Evolutionary conservation across 2,113 vertebrate genomes (phyloP).

Genomic region (Gambusia holbrooki): DNA sequence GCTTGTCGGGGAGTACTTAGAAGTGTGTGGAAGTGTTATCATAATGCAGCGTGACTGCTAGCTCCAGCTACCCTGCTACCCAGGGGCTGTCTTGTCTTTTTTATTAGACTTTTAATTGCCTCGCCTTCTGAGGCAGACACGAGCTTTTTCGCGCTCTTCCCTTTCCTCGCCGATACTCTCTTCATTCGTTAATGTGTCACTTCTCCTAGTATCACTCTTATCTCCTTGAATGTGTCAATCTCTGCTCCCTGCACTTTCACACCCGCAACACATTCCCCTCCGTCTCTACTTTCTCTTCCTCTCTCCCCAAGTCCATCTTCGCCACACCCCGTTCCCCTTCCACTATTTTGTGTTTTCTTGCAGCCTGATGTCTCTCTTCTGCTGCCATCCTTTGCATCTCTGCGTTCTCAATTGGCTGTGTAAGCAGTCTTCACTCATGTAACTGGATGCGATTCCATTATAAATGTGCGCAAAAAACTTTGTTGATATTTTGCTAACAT

Average conservation of each 20-base stretch:
- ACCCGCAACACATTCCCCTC: slow-evolving; percentile 1
- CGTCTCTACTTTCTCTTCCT: background rate
- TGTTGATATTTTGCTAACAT: no score
- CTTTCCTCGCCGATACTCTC: background rate
- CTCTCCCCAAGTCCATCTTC: background rate
- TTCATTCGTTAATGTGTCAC: slow-evolving; percentile 1
- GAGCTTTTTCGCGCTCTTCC: slow-evolving; percentile 8
- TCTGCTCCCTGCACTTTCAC: background rate
- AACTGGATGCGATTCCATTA: background rate
- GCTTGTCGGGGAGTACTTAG: slow-evolving; percentile 4
- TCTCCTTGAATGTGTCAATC: slow-evolving; percentile 24
- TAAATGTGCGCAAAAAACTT: no score
- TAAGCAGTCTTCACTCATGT: slow-evolving; percentile 35
- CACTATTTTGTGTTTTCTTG: background rate
- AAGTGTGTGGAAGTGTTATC: slow-evolving; percentile 26
- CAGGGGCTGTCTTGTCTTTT: slow-evolving; percentile 51
- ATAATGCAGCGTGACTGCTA: slow-evolving; percentile 48
- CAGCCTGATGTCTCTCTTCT: background rate
- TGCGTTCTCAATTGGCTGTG: slow-evolving; percentile 1
- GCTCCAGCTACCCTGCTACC: slow-evolving; percentile 43
- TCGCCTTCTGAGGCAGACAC: slow-evolving; percentile 32
- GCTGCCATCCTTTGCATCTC: slow-evolving; percentile 6
- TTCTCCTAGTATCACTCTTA: background rate
- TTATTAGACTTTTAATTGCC: slow-evolving; percentile 66
- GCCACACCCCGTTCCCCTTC: background rate